Percentiles rank a stretch among this genome's conserved stretches.
phyloP scores from a whole-genome alignment of 2,113 vertebrate species.

The Alexandromys fortis region DNA sequence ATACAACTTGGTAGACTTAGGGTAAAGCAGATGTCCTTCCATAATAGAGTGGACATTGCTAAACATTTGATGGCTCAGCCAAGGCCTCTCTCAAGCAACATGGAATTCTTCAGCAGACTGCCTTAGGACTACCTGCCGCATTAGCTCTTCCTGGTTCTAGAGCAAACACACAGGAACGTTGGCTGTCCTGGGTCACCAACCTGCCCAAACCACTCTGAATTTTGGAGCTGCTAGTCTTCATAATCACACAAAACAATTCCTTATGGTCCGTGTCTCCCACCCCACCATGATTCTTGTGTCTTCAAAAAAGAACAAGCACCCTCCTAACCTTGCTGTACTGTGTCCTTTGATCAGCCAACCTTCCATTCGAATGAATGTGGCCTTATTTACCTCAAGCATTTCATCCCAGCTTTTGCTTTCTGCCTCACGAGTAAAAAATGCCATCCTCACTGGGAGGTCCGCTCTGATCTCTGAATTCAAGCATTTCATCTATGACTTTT shows the following conservation, averaged over 20 bases:
- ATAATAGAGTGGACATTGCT: background rate
- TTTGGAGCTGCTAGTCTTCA: background rate
- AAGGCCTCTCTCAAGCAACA: background rate
- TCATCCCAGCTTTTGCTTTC: background rate
- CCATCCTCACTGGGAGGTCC: background rate
- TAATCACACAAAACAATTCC: background rate
- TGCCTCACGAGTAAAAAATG: background rate
- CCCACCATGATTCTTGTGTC: background rate
- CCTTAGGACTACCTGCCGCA: background rate
- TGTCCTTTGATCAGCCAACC: background rate
- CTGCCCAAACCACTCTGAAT: background rate
- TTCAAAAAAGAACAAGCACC: background rate
- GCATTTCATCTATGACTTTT: background rate
- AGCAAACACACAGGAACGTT: background rate
- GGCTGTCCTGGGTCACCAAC: background rate
- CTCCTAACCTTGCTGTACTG: background rate
- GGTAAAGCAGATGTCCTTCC: constrained; percentile 5
- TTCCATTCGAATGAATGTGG: background rate
- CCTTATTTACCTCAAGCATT: background rate
- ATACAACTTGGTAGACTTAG: background rate
- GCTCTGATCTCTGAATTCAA: background rate
- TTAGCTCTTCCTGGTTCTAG: background rate
- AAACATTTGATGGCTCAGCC: background rate
- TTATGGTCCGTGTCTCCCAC: background rate
- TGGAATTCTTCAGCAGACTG: background rate